Base-by-base conservation (phyloP, 2,113 vertebrate genomes). In the Cacatua alba region DNA sequence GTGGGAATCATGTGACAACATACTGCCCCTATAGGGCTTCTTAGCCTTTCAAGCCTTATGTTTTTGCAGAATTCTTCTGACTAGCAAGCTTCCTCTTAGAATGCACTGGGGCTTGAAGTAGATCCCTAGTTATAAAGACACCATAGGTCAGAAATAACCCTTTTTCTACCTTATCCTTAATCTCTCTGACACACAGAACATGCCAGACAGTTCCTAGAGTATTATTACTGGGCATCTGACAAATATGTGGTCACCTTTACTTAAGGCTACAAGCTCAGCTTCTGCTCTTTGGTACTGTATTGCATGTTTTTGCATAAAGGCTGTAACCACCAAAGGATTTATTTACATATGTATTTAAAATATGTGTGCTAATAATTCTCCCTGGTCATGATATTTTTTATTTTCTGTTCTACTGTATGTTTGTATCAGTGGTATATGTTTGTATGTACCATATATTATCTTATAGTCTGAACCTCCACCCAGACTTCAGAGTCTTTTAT, bases 311-410 rank as follows among this genome's bases (percentile, higher is more conserved):
- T 43, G 33, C 39, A 43, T 52, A 87, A 48, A 46, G 33, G 29
- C 26, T 86, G 43, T 43, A 57, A 76, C 63, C 64, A 72, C 26
- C 10, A 70, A 78, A 70, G 37, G 46, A 67, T 70, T 77, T 74
- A 65, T 53, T 83, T 68, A 65, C 43, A 35, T 26, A 33, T 18
- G 9, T 25, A 64, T 68, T 85, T 68, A 68, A 72, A 85, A 88
- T 33, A 60, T 1, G 1, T 3, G 0, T 43, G 10, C 0, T 2
- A 82, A 33, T 48, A 67, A 21, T 64, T 60, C 75, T 17, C 20
- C 20, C 23, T 51, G 20, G 29, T 44, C 31, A 48, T 20, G n/a
- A 43, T 31, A 70, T 19, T 2, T n/a, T 52, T 83, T 53, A 43
- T 52, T 24, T 59, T 82, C 10, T 80, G 19, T 68, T 76, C 48